A percentile compares a stretch with the other conserved stretches of the same genome.
These are phyloP conservation scores for Phorcus lineatus DNA, from an alignment of 2,888 invertebrate species.

Conservation along the genomic window DNA sequence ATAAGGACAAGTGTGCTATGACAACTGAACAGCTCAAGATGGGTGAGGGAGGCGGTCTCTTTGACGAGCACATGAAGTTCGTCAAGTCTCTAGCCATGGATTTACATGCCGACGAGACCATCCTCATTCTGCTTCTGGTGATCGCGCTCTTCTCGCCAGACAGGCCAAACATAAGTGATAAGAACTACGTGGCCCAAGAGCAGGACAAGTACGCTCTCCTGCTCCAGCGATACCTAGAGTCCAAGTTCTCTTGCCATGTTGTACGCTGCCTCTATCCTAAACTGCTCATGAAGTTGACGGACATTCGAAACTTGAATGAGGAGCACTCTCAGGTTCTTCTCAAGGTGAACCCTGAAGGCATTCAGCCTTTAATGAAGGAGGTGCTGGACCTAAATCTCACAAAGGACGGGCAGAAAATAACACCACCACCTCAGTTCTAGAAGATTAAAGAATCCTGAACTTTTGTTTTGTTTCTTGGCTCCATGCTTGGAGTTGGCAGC, in stretches of 20 bases:
- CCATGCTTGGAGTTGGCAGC: not conserved
- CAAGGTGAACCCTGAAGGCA: conserved; percentile 92
- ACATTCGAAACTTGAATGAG: conserved; percentile 92
- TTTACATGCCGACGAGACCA: conserved; percentile 89
- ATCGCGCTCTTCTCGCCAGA: conserved; percentile 93
- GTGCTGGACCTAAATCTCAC: conserved; percentile 87
- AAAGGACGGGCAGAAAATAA: conserved; percentile 38
- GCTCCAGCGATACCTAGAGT: conserved; percentile 72
- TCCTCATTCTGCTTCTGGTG: conserved; percentile 93
- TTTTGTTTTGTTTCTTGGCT: not conserved
- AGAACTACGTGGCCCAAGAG: conserved; percentile 70
- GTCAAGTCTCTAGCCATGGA: conserved; percentile 84
- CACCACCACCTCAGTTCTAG: conserved; percentile 9
- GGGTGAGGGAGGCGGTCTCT: conserved; percentile 78
- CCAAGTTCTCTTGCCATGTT: conserved; percentile 64
- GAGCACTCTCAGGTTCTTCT: conserved; percentile 94
- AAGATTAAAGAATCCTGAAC: not conserved
- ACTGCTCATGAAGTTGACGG: conserved; percentile 92
- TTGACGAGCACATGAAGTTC: conserved; percentile 76
- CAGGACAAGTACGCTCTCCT: conserved; percentile 75
- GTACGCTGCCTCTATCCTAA: conserved; percentile 72
- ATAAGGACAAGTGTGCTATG: conserved; percentile 81
- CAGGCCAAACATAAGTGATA: conserved; percentile 81
- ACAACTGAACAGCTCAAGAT: conserved; percentile 92
- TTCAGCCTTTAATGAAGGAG: conserved; percentile 95